A percentile compares a stretch with the other conserved stretches of the same genome.
Evolutionary conservation across 2,888 invertebrate species (phyloP).

Genomic region (Sylvicola fuscatus): DNA sequence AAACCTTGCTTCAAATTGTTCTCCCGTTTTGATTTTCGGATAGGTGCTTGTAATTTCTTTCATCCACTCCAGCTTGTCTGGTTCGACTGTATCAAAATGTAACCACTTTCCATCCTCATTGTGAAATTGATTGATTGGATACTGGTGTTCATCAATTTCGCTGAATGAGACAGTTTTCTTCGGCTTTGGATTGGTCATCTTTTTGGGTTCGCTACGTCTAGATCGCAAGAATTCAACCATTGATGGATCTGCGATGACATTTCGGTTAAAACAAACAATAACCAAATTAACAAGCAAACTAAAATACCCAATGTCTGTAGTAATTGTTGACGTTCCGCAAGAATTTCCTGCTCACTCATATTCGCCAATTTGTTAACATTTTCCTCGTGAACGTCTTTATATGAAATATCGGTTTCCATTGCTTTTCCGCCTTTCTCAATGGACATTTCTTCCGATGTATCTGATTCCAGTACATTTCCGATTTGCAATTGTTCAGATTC

Average conservation of each 20-base stretch:
- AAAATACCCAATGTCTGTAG: constrained; percentile 25
- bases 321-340: constrained; percentile 48
- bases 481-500: neutral
- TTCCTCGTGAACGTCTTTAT: constrained; percentile 45
- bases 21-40: constrained; percentile 31
- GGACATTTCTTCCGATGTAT: neutral
- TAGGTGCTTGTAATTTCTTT: constrained; percentile 38
- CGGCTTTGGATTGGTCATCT: constrained; percentile 3
- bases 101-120: constrained; percentile 51
- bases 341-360: constrained; percentile 55
- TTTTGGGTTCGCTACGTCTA: constrained; percentile 1
- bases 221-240: constrained; percentile 6
- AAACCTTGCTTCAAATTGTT: constrained; percentile 49
- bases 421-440: constrained; percentile 11
- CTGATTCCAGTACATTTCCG: neutral
- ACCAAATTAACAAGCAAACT: no score
- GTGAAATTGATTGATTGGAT: constrained; percentile 9
- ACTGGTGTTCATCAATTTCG: constrained; percentile 1
- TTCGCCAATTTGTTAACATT: constrained; percentile 42
- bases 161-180: constrained; percentile 1
- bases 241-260: constrained; percentile 26
- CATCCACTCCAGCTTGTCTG: constrained; percentile 80
- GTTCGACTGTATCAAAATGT: constrained; percentile 70
- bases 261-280: constrained; percentile 34
- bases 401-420: constrained; percentile 27